A percentile compares a stretch with the other conserved stretches of the same genome.
phyloP scores from a whole-genome alignment of 2,888 invertebrate genomes.

The Sthenelais limicola region DNA sequence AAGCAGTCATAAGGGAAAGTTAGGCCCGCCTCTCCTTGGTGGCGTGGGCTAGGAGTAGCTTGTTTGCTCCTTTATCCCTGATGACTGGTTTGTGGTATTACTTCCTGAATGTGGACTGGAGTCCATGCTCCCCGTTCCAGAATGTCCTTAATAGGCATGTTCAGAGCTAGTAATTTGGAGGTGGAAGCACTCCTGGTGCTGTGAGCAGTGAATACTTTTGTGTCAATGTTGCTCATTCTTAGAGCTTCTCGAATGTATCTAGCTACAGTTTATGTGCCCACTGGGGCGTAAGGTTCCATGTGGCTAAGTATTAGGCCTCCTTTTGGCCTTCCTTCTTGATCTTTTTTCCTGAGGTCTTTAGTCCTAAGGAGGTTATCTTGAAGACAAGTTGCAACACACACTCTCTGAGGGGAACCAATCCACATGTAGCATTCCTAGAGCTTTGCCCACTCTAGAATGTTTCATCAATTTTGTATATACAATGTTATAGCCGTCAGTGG shows the following conservation, averaged over 20 bases:
- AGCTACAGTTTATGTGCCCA: no score
- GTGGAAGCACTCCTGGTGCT: no score
- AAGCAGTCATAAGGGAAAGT: no score
- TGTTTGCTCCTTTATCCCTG: no score
- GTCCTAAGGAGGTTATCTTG: no score
- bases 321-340: background rate
- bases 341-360: background rate
- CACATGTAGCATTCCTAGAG: no score
- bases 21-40: no score
- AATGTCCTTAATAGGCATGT: background rate
- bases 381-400: no score
- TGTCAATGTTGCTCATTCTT: background rate
- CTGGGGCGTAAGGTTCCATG: background rate
- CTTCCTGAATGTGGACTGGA: background rate
- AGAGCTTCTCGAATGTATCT: no score
- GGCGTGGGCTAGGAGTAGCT: no score
- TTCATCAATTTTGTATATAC: background rate
- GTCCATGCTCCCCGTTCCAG: background rate
- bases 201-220: background rate
- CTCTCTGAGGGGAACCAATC: no score
- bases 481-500: background rate
- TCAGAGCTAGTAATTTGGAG: background rate
- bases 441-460: background rate
- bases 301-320: background rate
- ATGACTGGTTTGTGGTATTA: background rate